These are phyloP conservation scores for Bibio marci DNA, from an alignment of 2,888 invertebrate species.

Conservation along the genomic window DNA sequence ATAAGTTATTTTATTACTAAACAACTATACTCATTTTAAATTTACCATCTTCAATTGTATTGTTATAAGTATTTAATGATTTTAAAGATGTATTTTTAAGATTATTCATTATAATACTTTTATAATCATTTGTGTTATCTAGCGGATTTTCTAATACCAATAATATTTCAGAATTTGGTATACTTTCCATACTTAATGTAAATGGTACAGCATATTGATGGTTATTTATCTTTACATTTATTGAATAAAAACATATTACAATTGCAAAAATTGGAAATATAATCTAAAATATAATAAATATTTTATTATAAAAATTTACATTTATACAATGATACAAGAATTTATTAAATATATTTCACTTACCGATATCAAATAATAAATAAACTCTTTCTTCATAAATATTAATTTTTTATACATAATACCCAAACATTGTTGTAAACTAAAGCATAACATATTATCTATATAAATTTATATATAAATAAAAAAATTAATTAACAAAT, in stretches of 20 bases:
- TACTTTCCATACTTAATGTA: neutral
- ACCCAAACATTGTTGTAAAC: conserved; percentile 18
- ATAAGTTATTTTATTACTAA: conserved; percentile 18
- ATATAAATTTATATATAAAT: too few relatives aligned
- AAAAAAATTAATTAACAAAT: too few relatives aligned
- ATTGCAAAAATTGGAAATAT: conserved; percentile 16
- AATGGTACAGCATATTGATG: neutral
- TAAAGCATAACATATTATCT: neutral
- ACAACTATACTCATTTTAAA: neutral
- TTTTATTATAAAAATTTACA: too few relatives aligned
- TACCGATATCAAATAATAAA: conserved; percentile 9
- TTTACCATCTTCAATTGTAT: neutral
- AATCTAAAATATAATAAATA: too few relatives aligned
- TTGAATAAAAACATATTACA: conserved; percentile 16
- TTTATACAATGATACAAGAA: too few relatives aligned
- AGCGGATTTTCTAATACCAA: too few relatives aligned
- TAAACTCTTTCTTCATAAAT: conserved; percentile 20
- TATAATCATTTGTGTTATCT: neutral
- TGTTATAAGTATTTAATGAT: neutral
- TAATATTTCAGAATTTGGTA: neutral
- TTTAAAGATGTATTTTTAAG: neutral
- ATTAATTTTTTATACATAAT: conserved; percentile 25
- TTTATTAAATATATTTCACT: too few relatives aligned
- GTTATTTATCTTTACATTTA: conserved; percentile 17
- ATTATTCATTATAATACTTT: neutral